Percentiles rank a stretch among this genome's conserved stretches.
Conservation (phyloP, 2,113 vertebrate species). For the Callipepla squamata region DNA sequence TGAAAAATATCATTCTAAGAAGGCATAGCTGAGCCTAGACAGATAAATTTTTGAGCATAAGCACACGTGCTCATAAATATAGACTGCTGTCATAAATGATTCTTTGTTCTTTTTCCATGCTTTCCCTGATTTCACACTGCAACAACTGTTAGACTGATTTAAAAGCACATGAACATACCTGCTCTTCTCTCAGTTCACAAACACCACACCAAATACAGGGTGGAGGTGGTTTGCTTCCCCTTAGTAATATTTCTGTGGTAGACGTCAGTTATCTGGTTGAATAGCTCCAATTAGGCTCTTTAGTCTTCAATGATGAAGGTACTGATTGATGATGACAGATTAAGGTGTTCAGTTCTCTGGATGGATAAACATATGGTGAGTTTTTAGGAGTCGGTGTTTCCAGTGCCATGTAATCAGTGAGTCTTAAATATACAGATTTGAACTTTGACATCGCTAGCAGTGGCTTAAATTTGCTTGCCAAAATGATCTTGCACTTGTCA, state of each 20-base stretch:
- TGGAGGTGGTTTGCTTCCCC: neutral
- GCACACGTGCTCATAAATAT: neutral
- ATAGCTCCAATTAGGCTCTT: neutral
- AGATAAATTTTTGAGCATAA: neutral
- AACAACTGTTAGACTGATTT: neutral
- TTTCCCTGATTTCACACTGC: neutral
- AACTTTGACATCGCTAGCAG: constrained; percentile 50
- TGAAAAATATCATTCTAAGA: neutral
- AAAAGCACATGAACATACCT: neutral
- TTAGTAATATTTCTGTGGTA: neutral
- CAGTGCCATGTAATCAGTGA: constrained; percentile 16
- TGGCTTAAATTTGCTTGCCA: constrained; percentile 55
- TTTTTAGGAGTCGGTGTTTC: neutral
- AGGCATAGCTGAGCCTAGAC: constrained; percentile 18
- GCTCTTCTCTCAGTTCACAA: neutral
- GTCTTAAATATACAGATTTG: constrained; percentile 48
- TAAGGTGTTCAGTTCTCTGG: neutral
- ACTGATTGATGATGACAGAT: neutral
- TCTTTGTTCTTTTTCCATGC: neutral
- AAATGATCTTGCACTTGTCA: constrained; percentile 73
- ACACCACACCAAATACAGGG: neutral
- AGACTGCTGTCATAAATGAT: neutral
- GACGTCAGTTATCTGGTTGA: neutral
- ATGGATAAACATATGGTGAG: neutral
- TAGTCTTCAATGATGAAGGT: constrained; percentile 16